Evolutionary conservation across 2,797 vertebrate species (phyloP), one percentile per base, ranked within the genome.

Genomic region (Arctocebus calabarensis): DNA sequence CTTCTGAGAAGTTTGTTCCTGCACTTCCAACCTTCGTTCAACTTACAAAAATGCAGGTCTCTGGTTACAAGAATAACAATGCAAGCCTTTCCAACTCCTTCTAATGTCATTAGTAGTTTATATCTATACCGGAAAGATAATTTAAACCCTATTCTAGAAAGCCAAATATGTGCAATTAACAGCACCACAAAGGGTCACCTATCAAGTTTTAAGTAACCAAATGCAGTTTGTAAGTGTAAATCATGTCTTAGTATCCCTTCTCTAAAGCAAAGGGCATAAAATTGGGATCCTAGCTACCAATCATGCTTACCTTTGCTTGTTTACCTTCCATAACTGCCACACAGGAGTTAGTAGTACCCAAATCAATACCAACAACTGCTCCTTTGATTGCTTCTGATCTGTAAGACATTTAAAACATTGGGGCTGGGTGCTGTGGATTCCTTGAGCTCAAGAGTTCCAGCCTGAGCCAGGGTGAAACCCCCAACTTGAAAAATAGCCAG

Each of bases 301-400:
- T 62, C 32, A 19, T 5, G 95, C 98, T 98, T 96, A 99, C 99
- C 98, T 99, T 99, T 0, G 99, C 99, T 97, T 99, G 99, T 96
- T 99, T 99, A 16, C 99, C 99, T 85, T 99, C 99, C 99, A 99
- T 99, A 70, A 99, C 99, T 0, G 99, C 99, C 66, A 99, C 99
- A 55, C 99, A 99, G 1, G 99, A 99, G 98, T 99, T 99, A 45
- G 99, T 99, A 55, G 99, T 99, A 32, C 99, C 99, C 98, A 99
- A 98, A 98, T 99, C 99, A 88, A 99, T 99, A 75, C 99, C 99
- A 91, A 99, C 99, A 92, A 99, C 99, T 0, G 99, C 98, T 3
- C 99, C 99, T 97, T 99, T 99, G 96, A 99, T 99, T 34, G 99
- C 99, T 97, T 99, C 99, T 7, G 99, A 99, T 93, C 99, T 99